phyloP scores from a whole-genome alignment of 2,113 vertebrate genomes.

The Perca fluviatilis region DNA sequence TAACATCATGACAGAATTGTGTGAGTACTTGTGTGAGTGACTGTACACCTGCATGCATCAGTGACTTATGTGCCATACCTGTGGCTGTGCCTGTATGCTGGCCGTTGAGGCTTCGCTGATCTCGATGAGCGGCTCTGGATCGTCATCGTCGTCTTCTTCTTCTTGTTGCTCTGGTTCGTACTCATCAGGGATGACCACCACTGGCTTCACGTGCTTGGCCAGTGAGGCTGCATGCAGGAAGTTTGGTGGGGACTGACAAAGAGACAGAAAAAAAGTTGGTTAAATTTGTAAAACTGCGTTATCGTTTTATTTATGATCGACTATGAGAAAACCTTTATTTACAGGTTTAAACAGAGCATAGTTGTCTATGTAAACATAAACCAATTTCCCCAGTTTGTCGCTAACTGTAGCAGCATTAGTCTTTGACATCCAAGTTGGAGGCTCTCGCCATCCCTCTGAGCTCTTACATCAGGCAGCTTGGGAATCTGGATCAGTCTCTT shows the following conservation, averaged over 20 bases:
- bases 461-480: conserved; percentile 92
- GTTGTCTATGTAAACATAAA: neutral
- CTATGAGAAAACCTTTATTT: neutral
- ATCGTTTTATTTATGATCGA: neutral
- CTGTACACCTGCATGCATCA: neutral
- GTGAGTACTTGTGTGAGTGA: neutral
- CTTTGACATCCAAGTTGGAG: neutral
- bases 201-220: conserved; percentile 95
- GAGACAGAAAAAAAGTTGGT: neutral
- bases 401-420: neutral
- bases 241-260: conserved; percentile 88
- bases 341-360: neutral
- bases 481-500: conserved; percentile 99
- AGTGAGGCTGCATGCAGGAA: conserved; percentile 94
- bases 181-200: conserved; percentile 94
- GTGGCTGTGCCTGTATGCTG: conserved; percentile 70
- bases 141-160: conserved; percentile 89
- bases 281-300: neutral
- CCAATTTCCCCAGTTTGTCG: neutral
- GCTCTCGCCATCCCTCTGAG: neutral
- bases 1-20: neutral
- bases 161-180: conserved; percentile 87
- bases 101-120: conserved; percentile 82
- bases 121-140: conserved; percentile 93
- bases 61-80: conserved; percentile 51